Evolutionary conservation across 2,113 vertebrate genomes (phyloP).

Genomic region (Cervus canadensis): DNA sequence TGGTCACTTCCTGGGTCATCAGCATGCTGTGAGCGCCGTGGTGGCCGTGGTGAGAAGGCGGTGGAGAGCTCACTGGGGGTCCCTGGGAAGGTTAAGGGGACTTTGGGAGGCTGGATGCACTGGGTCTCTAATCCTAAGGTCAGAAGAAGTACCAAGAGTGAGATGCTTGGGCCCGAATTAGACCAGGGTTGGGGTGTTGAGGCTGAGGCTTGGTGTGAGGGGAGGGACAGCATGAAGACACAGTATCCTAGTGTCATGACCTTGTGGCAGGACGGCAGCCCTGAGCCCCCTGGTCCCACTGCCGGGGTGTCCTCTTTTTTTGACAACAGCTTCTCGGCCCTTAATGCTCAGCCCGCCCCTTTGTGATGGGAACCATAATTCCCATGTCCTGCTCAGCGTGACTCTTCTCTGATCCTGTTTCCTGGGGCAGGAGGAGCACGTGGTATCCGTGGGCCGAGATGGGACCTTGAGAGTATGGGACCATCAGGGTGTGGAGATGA

Average conservation of each 20-base stretch:
- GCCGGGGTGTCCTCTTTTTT: neutral
- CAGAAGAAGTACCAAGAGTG: neutral
- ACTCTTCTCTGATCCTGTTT: neutral
- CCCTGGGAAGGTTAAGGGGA: neutral
- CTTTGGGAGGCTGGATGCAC: neutral
- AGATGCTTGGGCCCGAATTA: neutral
- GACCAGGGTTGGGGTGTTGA: neutral
- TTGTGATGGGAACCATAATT: neutral
- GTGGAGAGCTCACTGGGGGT: rapidly evolving
- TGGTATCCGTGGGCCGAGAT: slow-evolving; percentile 81
- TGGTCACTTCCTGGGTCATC: slow-evolving; percentile 81
- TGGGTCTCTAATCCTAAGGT: neutral
- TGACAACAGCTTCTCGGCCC: neutral
- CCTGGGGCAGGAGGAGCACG: slow-evolving; percentile 79
- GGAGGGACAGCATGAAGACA: neutral
- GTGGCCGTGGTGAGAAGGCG: slow-evolving; percentile 82
- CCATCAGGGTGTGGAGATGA: slow-evolving; percentile 81
- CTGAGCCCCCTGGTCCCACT: rapidly evolving
- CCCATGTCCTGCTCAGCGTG: neutral
- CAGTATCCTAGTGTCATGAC: neutral
- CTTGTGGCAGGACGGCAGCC: neutral
- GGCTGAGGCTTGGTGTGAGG: neutral
- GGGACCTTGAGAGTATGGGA: slow-evolving; percentile 88
- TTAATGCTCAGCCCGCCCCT: neutral
- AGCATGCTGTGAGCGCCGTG: slow-evolving; percentile 80